These are phyloP conservation scores for Panthera tigris DNA, from an alignment of 2,113 vertebrate genomes.

Conservation along the genomic window DNA sequence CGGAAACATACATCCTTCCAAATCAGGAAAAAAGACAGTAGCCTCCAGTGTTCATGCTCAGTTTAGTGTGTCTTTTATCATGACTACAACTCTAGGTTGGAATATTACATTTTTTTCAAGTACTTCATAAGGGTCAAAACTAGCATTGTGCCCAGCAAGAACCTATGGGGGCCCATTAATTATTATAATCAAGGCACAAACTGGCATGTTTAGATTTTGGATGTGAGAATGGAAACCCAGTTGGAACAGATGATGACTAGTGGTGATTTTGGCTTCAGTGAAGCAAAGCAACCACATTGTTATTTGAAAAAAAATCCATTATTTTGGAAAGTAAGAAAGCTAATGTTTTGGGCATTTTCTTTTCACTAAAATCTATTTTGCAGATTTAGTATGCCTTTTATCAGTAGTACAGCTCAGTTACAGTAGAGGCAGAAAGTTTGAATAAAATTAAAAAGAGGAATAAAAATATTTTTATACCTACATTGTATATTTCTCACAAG, in stretches of 20 bases:
- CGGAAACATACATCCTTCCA: not conserved
- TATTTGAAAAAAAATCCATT: not conserved
- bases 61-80: not conserved
- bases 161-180: not conserved
- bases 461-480: constrained; percentile 63
- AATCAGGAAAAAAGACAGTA: not conserved
- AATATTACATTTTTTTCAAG: not conserved
- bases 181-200: constrained; percentile 23
- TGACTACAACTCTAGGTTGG: not conserved
- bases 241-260: constrained; percentile 4
- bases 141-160: not conserved
- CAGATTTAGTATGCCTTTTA: constrained; percentile 50
- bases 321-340: constrained; percentile 8
- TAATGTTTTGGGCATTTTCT: not conserved
- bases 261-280: constrained; percentile 18
- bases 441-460: constrained; percentile 44
- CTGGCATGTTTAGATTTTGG: constrained; percentile 4
- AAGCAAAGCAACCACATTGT: constrained; percentile 27
- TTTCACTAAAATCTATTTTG: constrained; percentile 43
- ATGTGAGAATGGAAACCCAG: not conserved
- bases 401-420: constrained; percentile 19
- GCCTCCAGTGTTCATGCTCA: not conserved
- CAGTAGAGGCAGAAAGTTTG: not conserved
- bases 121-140: not conserved
- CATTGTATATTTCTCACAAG: constrained; percentile 41